A percentile compares a stretch with the other conserved stretches of the same genome.
Conservation (phyloP, 2,888 invertebrate species). For the Ormyrus nitidulus region DNA sequence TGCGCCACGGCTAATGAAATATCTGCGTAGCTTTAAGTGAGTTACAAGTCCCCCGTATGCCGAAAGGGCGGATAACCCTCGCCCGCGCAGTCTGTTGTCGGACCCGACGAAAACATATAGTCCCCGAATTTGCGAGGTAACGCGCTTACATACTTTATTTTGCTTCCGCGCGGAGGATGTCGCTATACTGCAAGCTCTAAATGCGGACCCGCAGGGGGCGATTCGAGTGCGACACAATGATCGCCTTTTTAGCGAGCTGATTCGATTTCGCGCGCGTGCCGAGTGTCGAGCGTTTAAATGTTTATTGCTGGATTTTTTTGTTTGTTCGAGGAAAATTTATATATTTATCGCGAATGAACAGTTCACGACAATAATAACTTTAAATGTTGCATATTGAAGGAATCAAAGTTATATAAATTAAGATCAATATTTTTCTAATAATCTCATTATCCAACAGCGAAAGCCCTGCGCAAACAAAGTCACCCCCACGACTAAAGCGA, state of each 20-base stretch:
- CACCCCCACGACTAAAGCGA: too few relatives aligned
- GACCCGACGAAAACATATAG: slow-evolving; percentile 71
- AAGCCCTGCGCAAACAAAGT: too few relatives aligned
- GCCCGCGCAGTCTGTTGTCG: background rate
- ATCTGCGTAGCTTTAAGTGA: slow-evolving; percentile 75
- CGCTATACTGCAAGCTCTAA: background rate
- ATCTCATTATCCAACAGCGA: too few relatives aligned
- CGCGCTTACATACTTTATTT: slow-evolving; percentile 50
- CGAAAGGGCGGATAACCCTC: background rate
- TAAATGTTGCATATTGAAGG: too few relatives aligned
- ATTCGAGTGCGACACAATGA: slow-evolving; percentile 44
- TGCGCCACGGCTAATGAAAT: slow-evolving; percentile 73
- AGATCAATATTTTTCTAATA: too few relatives aligned
- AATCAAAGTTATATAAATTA: too few relatives aligned
- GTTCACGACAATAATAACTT: too few relatives aligned
- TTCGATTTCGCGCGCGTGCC: slow-evolving; percentile 25
- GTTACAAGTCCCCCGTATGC: slow-evolving; percentile 65
- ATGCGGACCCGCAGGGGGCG: background rate
- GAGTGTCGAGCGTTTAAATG: too few relatives aligned
- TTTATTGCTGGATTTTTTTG: background rate
- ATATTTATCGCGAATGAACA: too few relatives aligned
- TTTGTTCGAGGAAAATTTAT: too few relatives aligned
- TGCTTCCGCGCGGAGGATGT: slow-evolving; percentile 48
- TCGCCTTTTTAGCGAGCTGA: slow-evolving; percentile 15
- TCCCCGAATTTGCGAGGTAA: slow-evolving; percentile 69